Percentiles rank a stretch among this genome's conserved stretches.
Conservation (phyloP, 2,888 invertebrate species). For the Chymomyza fuscimana region DNA sequence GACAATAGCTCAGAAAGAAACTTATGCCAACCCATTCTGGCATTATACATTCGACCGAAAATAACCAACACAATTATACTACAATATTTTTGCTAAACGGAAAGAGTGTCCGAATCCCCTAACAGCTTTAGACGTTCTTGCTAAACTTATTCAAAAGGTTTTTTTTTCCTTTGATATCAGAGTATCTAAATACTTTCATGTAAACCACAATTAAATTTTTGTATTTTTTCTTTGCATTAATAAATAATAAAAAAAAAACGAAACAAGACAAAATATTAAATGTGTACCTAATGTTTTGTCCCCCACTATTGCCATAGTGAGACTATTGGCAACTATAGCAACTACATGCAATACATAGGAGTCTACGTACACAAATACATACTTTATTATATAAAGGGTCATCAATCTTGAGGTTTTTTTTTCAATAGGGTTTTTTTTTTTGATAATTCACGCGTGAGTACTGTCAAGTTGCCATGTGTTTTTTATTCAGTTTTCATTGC, state of each 20-base stretch:
- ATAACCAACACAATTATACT: slow-evolving; percentile 1
- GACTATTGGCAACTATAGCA: not conserved
- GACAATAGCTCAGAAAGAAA: slow-evolving; percentile 9
- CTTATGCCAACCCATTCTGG: slow-evolving; percentile 29
- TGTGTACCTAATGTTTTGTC: not conserved
- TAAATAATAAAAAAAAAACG: not conserved
- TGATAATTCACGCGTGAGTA: too few relatives aligned
- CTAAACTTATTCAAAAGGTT: not conserved
- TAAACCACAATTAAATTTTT: not conserved
- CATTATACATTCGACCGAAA: not conserved
- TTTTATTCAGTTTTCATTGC: too few relatives aligned
- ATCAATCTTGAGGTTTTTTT: too few relatives aligned
- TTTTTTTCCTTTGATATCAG: not conserved
- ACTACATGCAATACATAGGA: not conserved
- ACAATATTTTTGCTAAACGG: slow-evolving; percentile 1
- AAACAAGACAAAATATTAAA: not conserved
- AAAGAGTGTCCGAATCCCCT: too few relatives aligned
- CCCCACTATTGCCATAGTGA: not conserved
- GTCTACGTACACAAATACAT: too few relatives aligned
- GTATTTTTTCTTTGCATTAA: not conserved
- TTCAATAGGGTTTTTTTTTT: too few relatives aligned
- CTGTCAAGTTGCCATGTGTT: too few relatives aligned
- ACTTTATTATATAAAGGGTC: too few relatives aligned
- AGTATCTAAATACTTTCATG: too few relatives aligned
- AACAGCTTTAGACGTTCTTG: not conserved